Conservation (phyloP, 2,113 vertebrate genomes). For the Hippocampus barbouri region DNA sequence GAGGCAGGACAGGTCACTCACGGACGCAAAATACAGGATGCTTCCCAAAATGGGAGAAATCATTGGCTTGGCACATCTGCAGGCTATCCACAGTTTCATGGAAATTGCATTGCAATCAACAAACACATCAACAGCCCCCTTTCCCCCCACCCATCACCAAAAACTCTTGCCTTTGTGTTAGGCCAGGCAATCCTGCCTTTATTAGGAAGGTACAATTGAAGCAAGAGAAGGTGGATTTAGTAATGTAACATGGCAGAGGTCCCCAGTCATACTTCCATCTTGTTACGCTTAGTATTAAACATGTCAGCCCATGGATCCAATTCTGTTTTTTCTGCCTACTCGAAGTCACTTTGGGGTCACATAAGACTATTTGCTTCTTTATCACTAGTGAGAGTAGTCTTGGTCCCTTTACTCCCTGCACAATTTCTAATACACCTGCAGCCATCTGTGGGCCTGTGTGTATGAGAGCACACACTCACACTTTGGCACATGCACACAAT, state of each 20-base stretch:
- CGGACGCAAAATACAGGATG: neutral
- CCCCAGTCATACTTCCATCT: slow-evolving; percentile 42
- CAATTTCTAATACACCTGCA: slow-evolving; percentile 42
- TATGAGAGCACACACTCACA: slow-evolving; percentile 8
- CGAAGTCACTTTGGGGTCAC: slow-evolving; percentile 31
- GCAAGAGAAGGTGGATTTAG: neutral
- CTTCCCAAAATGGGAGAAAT: neutral
- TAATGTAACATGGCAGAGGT: slow-evolving; percentile 12
- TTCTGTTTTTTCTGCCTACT: slow-evolving; percentile 19
- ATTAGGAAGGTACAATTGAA: neutral
- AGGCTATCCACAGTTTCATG: neutral
- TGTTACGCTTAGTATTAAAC: slow-evolving; percentile 22
- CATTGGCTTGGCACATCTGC: neutral
- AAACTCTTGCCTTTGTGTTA: neutral
- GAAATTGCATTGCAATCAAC: neutral
- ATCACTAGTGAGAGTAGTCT: slow-evolving; percentile 42
- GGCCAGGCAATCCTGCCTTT: neutral
- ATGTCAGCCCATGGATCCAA: slow-evolving; percentile 21
- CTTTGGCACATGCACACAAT: slow-evolving; percentile 16
- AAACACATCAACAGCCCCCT: neutral
- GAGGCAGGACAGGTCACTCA: neutral
- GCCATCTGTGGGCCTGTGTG: slow-evolving; percentile 10
- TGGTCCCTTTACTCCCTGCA: slow-evolving; percentile 45
- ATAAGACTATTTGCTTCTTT: slow-evolving; percentile 50
- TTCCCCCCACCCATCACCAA: too few relatives aligned